Percentiles rank a stretch among this genome's conserved stretches.
These are phyloP conservation scores for Lasius fuliginosus DNA, from an alignment of 2,888 invertebrate species.

Conservation along the genomic window DNA sequence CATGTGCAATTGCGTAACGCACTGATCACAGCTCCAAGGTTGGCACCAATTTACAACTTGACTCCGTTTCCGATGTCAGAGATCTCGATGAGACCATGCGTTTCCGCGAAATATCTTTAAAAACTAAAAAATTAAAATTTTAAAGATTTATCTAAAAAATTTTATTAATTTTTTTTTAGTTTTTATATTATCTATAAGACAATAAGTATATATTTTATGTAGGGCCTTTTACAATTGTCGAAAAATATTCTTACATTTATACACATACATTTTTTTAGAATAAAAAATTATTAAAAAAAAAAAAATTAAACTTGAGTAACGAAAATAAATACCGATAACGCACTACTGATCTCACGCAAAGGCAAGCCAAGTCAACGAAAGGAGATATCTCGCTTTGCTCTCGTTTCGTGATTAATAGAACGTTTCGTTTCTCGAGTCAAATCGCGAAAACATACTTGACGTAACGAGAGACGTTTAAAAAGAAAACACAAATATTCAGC, in stretches of 20 bases:
- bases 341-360: not conserved
- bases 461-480: constrained; percentile 1
- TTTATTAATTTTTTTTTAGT: not conserved
- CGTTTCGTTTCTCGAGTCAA: constrained; percentile 35
- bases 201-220: not conserved
- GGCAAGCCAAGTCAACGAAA: not conserved
- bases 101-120: constrained; percentile 56
- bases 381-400: constrained; percentile 21
- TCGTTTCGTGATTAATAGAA: constrained; percentile 43
- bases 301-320: not conserved
- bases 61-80: constrained; percentile 56
- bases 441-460: constrained; percentile 20
- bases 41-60: constrained; percentile 59
- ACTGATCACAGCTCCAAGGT: constrained; percentile 60
- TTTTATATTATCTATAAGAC: not conserved
- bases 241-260: constrained; percentile 3
- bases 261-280: not conserved
- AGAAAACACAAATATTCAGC: not conserved
- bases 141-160: constrained; percentile 42
- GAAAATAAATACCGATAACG: not conserved
- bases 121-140: constrained; percentile 35
- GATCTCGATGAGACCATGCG: constrained; percentile 28
- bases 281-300: not conserved
- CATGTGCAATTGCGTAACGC: constrained; percentile 60
- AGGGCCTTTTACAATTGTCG: not conserved